phyloP scores from a whole-genome alignment of 1,140 invertebrate species.

The Bombus cullumanus region DNA sequence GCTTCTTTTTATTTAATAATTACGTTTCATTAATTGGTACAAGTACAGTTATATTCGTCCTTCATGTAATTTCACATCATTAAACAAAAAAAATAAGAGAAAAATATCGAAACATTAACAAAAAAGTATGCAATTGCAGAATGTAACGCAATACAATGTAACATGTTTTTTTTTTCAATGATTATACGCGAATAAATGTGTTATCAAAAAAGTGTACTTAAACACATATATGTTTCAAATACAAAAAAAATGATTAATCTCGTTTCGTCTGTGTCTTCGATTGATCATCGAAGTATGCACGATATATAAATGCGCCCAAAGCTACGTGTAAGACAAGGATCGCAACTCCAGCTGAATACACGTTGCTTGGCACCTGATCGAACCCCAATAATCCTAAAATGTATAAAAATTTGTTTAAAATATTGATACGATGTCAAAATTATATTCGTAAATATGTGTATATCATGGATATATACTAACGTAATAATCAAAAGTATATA shows the following conservation, averaged over 20 bases:
- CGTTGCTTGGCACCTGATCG: constrained; percentile 86
- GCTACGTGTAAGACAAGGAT: constrained; percentile 89
- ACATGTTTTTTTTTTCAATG: constrained; percentile 22
- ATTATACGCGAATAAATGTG: constrained; percentile 40
- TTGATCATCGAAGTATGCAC: constrained; percentile 86
- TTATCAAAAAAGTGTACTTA: constrained; percentile 59
- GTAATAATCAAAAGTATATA: constrained; percentile 10
- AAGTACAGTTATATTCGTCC: constrained; percentile 5
- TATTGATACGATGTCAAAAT: constrained; percentile 3
- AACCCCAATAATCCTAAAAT: constrained; percentile 83
- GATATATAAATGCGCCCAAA: constrained; percentile 89
- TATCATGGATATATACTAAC: background rate
- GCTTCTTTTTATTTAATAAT: constrained; percentile 42
- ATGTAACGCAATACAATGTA: constrained; percentile 43
- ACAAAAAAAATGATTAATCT: constrained; percentile 68
- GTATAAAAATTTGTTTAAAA: constrained; percentile 39
- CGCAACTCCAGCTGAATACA: constrained; percentile 89
- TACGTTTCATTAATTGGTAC: constrained; percentile 26
- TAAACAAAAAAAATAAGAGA: constrained; percentile 14
- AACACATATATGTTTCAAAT: constrained; percentile 28
- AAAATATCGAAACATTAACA: constrained; percentile 28
- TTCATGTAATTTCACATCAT: constrained; percentile 36
- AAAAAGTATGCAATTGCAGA: constrained; percentile 25
- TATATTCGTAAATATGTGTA: constrained; percentile 11
- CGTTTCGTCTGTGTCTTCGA: constrained; percentile 70